These are phyloP conservation scores for Chymomyza costata DNA, from an alignment of 1,140 invertebrate species.

Conservation along the genomic window DNA sequence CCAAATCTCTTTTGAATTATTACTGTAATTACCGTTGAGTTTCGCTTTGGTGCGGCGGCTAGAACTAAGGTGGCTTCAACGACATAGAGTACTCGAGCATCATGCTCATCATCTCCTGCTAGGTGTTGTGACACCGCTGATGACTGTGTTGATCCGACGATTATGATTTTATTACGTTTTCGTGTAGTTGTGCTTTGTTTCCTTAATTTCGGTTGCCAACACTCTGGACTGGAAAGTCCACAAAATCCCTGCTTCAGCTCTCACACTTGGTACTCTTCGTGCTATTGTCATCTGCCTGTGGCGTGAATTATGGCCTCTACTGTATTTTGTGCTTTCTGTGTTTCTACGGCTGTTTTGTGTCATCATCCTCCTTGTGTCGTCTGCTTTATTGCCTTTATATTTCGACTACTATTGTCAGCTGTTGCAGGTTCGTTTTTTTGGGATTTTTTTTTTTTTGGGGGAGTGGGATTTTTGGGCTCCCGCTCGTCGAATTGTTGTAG, in stretches of 20 bases:
- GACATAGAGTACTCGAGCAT: conserved; percentile 12
- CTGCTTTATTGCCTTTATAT: conserved; percentile 3
- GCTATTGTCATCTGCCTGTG: conserved; percentile 33
- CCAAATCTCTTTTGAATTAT: conserved; percentile 75
- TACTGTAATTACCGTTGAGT: conserved; percentile 74
- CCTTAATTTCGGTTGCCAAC: conserved; percentile 56
- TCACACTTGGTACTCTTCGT: conserved; percentile 3
- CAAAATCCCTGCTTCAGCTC: background rate
- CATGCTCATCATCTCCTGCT: conserved; percentile 12
- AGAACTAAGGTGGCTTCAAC: background rate
- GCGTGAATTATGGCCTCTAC: conserved; percentile 59
- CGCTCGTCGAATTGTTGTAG: conserved; percentile 13
- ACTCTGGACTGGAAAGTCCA: background rate
- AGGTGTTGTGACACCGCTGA: conserved; percentile 70
- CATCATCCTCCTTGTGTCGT: too few species aligned
- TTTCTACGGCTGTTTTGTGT: background rate
- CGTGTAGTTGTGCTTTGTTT: conserved; percentile 70
- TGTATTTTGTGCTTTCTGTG: conserved; percentile 15
- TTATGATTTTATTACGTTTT: conserved; percentile 75
- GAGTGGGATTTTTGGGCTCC: too few species aligned
- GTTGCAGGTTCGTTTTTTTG: conserved; percentile 7
- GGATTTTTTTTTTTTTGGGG: conserved; percentile 5
- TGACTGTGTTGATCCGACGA: conserved; percentile 75
- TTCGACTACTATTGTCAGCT: too few species aligned
- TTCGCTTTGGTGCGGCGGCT: conserved; percentile 33